phyloP scores from a whole-genome alignment of 1,140 invertebrate genomes.

The Mya arenaria region DNA sequence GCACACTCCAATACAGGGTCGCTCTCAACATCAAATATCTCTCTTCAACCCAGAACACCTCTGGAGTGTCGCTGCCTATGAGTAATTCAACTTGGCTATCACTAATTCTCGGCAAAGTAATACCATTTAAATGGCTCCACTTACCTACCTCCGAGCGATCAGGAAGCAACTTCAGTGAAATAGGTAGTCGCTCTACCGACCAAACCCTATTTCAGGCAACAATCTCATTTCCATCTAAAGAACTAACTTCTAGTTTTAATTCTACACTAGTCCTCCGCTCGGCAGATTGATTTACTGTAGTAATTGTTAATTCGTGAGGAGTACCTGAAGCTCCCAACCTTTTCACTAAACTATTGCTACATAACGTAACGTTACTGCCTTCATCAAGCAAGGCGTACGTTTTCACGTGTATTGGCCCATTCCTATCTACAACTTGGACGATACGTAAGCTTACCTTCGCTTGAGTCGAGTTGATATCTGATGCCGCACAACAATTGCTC shows the following conservation, averaged over 20 bases:
- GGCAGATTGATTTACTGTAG: slow-evolving; percentile 13
- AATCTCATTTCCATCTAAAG: not conserved
- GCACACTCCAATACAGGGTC: slow-evolving; percentile 33
- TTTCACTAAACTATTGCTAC: slow-evolving; percentile 7
- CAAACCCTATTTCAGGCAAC: slow-evolving; percentile 5
- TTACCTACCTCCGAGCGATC: slow-evolving; percentile 3
- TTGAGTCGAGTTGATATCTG: not conserved
- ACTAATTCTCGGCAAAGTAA: not conserved
- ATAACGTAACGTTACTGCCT: slow-evolving; percentile 27
- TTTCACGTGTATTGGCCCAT: not conserved
- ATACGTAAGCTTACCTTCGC: slow-evolving; percentile 32
- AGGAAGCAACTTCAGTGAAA: slow-evolving; percentile 3
- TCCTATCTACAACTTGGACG: not conserved
- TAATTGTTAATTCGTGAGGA: slow-evolving; percentile 24
- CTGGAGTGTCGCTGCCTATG: slow-evolving; percentile 22
- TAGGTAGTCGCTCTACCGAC: slow-evolving; percentile 6
- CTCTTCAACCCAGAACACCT: slow-evolving; percentile 28
- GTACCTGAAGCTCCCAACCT: not conserved
- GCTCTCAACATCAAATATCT: slow-evolving; percentile 1
- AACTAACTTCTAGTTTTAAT: slow-evolving; percentile 17
- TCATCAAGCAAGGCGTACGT: slow-evolving; percentile 30
- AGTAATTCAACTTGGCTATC: slow-evolving; percentile 1
- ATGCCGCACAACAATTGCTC: slow-evolving; percentile 6
- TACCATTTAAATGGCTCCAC: slow-evolving; percentile 14
- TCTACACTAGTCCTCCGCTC: not conserved